phyloP scores from a whole-genome alignment of 2,113 vertebrate species.

The Tichodroma muraria region DNA sequence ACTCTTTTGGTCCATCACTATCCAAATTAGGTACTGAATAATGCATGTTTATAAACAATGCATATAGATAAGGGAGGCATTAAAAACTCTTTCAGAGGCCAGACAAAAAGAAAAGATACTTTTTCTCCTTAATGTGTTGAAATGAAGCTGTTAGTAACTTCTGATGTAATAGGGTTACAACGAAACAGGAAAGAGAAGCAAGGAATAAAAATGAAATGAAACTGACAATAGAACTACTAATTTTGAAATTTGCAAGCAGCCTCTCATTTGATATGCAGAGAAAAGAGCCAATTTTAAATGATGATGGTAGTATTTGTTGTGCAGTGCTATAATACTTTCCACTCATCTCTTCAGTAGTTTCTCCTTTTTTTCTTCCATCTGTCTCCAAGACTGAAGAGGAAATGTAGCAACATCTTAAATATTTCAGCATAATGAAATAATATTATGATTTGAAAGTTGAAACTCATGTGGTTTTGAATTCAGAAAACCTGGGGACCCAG shows the following conservation, averaged over 20 bases:
- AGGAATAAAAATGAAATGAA: neutral
- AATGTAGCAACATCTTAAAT: neutral
- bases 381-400: neutral
- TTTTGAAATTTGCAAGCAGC: neutral
- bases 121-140: neutral
- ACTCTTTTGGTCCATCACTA: neutral
- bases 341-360: neutral
- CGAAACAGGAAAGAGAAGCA: neutral
- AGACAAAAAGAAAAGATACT: neutral
- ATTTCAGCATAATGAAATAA: slow-evolving; percentile 31
- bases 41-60: neutral
- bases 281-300: neutral
- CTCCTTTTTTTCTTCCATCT: neutral
- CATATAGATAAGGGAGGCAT: neutral
- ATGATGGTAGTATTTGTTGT: neutral
- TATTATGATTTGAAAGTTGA: slow-evolving; percentile 44
- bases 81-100: neutral
- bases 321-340: neutral
- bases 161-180: neutral
- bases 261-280: neutral
- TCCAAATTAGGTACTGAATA: neutral
- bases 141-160: neutral
- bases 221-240: neutral
- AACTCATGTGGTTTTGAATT: slow-evolving; percentile 28
- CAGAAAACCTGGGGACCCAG: neutral